phyloP scores from a whole-genome alignment of 2,888 invertebrate species.

The Cabera pusaria region DNA sequence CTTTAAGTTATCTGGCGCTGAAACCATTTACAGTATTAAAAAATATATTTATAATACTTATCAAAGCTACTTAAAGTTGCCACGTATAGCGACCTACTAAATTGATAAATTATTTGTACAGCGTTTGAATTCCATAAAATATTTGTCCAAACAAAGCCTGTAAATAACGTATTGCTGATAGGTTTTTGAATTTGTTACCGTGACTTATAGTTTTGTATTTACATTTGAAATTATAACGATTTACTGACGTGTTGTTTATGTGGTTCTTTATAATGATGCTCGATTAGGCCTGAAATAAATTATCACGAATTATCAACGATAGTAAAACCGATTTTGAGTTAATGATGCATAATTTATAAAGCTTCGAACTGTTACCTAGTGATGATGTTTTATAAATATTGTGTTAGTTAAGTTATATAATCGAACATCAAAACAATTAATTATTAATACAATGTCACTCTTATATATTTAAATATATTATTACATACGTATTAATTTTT shows the following conservation, averaged over 20 bases:
- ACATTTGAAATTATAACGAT: conserved; percentile 36
- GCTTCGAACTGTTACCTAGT: too few relatives aligned
- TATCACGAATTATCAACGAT: conserved; percentile 1
- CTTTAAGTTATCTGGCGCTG: too few relatives aligned
- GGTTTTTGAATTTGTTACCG: conserved; percentile 22
- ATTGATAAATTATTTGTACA: conserved; percentile 42
- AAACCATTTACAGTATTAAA: too few relatives aligned
- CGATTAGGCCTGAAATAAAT: conserved; percentile 2
- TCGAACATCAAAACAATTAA: too few relatives aligned
- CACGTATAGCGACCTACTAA: conserved; percentile 28
- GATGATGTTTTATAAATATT: too few relatives aligned
- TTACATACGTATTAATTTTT: too few relatives aligned
- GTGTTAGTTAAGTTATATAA: too few relatives aligned
- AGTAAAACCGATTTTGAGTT: too few relatives aligned
- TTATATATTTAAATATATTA: too few relatives aligned
- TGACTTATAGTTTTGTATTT: conserved; percentile 40
- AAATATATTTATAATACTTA: neutral
- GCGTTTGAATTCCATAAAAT: conserved; percentile 20
- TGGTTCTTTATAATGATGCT: conserved; percentile 13
- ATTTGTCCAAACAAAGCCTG: conserved; percentile 18
- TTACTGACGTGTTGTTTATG: conserved; percentile 18
- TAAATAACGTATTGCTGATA: conserved; percentile 19
- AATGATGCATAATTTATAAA: too few relatives aligned
- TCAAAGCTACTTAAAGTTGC: neutral
- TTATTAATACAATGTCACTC: too few relatives aligned